A percentile compares a stretch with the other conserved stretches of the same genome.
Evolutionary conservation across 1,140 invertebrate species (phyloP).

Genomic region (Lordiphosa collinella): DNA sequence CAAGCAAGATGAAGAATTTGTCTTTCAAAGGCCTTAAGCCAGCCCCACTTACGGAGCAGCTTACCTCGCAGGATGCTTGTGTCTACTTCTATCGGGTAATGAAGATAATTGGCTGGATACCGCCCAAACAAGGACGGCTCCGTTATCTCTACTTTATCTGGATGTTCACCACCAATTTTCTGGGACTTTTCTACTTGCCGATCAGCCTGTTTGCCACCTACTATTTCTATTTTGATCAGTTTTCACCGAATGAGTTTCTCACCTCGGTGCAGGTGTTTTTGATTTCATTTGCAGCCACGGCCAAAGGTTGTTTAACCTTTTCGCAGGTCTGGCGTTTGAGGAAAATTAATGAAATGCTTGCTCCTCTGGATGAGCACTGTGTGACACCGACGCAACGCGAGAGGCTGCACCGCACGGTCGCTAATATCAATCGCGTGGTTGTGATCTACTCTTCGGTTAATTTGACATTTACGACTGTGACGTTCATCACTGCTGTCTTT

Average conservation of each 20-base stretch:
- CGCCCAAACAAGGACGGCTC: constrained; percentile 24
- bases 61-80: too few relatives aligned
- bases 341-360: constrained; percentile 37
- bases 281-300: constrained; percentile 49
- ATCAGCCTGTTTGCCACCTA: constrained; percentile 56
- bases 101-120: too few relatives aligned
- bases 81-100: too few relatives aligned
- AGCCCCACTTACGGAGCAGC: too few relatives aligned
- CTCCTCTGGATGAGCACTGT: constrained; percentile 33
- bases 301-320: constrained; percentile 47
- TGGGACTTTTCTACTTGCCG: constrained; percentile 53
- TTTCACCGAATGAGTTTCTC: constrained; percentile 55
- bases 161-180: constrained; percentile 38
- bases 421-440: constrained; percentile 32
- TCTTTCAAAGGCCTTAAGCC: too few relatives aligned
- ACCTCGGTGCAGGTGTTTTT: constrained; percentile 61
- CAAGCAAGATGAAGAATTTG: too few relatives aligned
- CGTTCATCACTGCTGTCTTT: constrained; percentile 46
- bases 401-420: constrained; percentile 31
- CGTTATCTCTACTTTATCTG: constrained; percentile 53
- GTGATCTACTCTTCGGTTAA: constrained; percentile 30
- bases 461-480: constrained; percentile 44
- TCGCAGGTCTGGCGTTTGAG: constrained; percentile 34
- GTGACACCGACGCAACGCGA: constrained; percentile 17
- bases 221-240: constrained; percentile 44